Evolutionary conservation across 2,113 vertebrate genomes (phyloP).

Genomic region (Engystomops pustulosus): DNA sequence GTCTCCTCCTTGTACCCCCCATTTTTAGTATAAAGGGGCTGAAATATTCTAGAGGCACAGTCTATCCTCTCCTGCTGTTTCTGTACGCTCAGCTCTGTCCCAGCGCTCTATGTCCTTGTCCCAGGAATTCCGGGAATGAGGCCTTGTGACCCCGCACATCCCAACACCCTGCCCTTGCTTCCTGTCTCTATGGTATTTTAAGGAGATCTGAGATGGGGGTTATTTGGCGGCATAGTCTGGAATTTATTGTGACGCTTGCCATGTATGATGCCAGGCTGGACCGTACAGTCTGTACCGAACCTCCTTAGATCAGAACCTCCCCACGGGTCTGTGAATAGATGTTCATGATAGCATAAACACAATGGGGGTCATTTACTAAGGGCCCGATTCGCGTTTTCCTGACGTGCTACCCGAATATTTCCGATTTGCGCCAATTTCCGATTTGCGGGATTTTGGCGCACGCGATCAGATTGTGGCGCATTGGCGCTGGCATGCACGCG

Average conservation of each 20-base stretch:
- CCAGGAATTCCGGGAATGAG: conserved; percentile 52
- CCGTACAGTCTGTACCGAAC: neutral
- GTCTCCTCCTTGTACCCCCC: neutral
- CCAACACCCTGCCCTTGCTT: conserved; percentile 29
- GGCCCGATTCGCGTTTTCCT: no score
- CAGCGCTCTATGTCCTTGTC: neutral
- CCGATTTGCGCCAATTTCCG: no score
- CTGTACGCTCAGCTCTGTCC: neutral
- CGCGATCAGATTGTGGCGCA: no score
- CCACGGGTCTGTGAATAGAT: neutral
- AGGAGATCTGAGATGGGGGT: no score
- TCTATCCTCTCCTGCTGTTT: neutral
- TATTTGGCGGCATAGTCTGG: neutral
- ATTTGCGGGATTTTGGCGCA: no score
- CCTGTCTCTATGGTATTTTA: neutral
- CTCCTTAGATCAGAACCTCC: neutral
- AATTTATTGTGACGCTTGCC: no score
- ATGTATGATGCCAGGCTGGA: neutral
- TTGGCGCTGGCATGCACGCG: no score
- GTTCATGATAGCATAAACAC: neutral
- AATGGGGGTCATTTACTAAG: no score
- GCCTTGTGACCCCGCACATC: conserved; percentile 12
- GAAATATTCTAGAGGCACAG: neutral
- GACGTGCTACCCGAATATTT: no score
- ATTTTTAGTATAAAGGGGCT: no score